Conservation (phyloP, 2,113 vertebrate species). For the Pluvianellus socialis region DNA sequence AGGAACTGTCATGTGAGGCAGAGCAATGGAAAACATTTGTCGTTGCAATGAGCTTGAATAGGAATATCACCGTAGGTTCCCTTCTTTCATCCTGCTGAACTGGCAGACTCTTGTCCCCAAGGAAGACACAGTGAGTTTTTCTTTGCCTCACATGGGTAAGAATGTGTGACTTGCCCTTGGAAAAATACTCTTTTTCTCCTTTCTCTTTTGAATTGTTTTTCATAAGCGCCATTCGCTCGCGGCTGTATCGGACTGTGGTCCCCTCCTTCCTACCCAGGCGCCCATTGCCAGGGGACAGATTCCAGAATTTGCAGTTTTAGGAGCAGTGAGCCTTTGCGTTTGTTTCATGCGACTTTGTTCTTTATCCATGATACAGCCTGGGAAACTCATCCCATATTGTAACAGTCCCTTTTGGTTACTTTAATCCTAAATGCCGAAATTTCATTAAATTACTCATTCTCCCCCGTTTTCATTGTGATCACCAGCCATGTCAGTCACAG, state of each 20-base stretch:
- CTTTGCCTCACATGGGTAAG: background rate
- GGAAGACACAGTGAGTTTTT: background rate
- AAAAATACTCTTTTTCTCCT: background rate
- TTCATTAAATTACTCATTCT: slow-evolving; percentile 42
- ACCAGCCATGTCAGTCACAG: slow-evolving; percentile 35
- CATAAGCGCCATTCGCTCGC: accelerated
- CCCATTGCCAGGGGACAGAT: background rate
- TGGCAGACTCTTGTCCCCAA: background rate
- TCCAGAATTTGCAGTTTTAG: background rate
- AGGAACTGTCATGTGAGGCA: background rate
- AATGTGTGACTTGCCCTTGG: background rate
- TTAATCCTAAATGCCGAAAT: slow-evolving; percentile 19
- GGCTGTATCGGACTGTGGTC: background rate
- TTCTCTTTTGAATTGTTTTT: background rate
- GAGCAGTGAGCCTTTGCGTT: background rate
- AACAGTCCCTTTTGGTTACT: slow-evolving; percentile 11
- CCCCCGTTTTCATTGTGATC: slow-evolving; percentile 10
- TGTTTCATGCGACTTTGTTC: background rate
- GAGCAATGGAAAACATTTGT: background rate
- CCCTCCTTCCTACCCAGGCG: background rate
- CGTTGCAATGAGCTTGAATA: background rate
- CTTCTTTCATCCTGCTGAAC: background rate
- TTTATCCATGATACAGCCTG: background rate
- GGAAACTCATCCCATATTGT: background rate
- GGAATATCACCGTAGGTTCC: background rate